Conservation (phyloP, 2,797 vertebrate species). For the Dryobates pubescens region DNA sequence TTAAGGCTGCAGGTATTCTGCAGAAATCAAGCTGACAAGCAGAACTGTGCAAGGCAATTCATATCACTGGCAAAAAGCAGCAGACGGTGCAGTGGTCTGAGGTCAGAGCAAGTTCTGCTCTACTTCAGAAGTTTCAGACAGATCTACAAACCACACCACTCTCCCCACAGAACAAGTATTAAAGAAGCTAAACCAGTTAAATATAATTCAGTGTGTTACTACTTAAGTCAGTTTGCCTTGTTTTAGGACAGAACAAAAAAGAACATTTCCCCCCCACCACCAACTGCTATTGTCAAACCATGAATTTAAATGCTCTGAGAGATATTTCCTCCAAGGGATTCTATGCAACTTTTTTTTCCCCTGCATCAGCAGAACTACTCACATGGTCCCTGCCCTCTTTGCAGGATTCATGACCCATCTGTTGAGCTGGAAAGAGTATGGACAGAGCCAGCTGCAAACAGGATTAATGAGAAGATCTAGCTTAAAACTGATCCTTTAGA, state of each 20-base stretch:
- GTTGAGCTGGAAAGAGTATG: background rate
- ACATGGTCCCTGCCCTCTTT: background rate
- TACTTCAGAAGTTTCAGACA: background rate
- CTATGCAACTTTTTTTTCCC: background rate
- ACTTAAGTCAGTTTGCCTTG: background rate
- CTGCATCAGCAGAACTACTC: background rate
- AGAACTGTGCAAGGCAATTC: background rate
- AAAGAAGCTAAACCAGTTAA: too few species aligned
- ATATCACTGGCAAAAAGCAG: background rate
- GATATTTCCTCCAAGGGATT: background rate
- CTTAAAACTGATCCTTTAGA: background rate
- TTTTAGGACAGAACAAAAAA: background rate
- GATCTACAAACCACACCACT: background rate
- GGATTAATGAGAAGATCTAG: background rate
- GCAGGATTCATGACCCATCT: background rate
- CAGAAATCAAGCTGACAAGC: conserved; percentile 30
- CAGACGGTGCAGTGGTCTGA: background rate
- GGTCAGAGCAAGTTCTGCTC: background rate
- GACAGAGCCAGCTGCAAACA: background rate
- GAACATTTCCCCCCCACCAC: background rate
- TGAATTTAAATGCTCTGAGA: background rate
- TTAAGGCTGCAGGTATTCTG: conserved; percentile 1
- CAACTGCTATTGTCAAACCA: background rate
- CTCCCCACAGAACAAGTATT: background rate
- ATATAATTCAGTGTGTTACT: background rate